Evolutionary conservation across 1,140 invertebrate species (phyloP).

Genomic region (Philopotamus ludificatus): DNA sequence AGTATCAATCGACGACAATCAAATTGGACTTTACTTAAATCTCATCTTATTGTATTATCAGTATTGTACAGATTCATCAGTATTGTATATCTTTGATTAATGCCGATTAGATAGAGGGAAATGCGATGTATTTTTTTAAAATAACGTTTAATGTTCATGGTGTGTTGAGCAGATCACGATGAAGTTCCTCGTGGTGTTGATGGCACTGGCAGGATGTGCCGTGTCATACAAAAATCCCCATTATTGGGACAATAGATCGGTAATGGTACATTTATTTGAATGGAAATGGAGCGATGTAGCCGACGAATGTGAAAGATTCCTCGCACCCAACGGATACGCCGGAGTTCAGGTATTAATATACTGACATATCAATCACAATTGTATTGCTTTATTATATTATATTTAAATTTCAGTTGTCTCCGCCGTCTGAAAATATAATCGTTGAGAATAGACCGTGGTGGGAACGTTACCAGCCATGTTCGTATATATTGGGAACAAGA

Average conservation of each 20-base stretch:
- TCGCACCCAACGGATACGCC: constrained; percentile 68
- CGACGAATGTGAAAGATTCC: constrained; percentile 68
- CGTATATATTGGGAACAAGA: constrained; percentile 70
- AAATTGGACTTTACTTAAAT: too few species aligned
- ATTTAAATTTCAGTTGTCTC: constrained; percentile 51
- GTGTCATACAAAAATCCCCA: constrained; percentile 45
- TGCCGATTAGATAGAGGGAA: too few species aligned
- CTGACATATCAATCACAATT: not conserved
- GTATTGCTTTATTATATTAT: constrained; percentile 55
- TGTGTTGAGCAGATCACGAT: too few species aligned
- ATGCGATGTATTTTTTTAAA: too few species aligned
- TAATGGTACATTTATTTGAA: constrained; percentile 68
- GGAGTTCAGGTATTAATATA: constrained; percentile 66
- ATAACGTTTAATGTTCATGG: too few species aligned
- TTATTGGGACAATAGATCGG: constrained; percentile 44
- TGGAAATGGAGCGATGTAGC: constrained; percentile 73
- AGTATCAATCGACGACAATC: too few species aligned
- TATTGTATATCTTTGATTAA: too few species aligned
- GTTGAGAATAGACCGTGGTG: constrained; percentile 62
- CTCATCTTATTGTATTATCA: too few species aligned
- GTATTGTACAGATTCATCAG: too few species aligned
- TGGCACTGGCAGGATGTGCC: constrained; percentile 9
- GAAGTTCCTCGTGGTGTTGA: constrained; percentile 9
- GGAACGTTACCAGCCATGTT: constrained; percentile 84
- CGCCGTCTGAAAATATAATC: constrained; percentile 14